Evolutionary conservation across 2,797 vertebrate species (phyloP), one percentile per base, ranked within the genome.

Genomic region (Atherinosoma microstoma): DNA sequence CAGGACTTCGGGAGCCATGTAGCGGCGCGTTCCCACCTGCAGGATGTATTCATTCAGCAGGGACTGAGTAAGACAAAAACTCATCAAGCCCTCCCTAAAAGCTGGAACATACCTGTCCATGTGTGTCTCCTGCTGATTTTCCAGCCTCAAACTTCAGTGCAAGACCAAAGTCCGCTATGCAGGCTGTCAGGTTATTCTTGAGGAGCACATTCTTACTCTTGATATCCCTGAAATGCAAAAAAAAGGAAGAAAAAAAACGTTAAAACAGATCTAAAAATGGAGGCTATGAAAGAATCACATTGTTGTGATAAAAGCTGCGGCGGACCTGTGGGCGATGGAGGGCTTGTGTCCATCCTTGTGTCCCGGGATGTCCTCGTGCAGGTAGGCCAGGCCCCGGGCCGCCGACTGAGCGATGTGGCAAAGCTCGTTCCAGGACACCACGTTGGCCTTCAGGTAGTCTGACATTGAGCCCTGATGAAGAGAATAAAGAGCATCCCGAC

Each of bases 171-270:
- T 99, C 98, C 57, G 97, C 98, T 54, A 99, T 94, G 81, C 97
- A 98, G 80, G 96, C 97, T 0, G 97, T 97, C 84, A 99, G 94
- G 79, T 98, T 97, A 47, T 81, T 97, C 94, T 99, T 99, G 93
- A 99, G 75, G 78, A 99, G 93, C 67, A 99, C 95, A 0, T 99
- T 99, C 95, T 99, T 99, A 89, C 96, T 99, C 93, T 99, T 99
- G 80, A 99, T 98, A 91, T 99, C 98, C 96, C 98, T 99, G 83
- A 73, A 59, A 72, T 6, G 40, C 40, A 45, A 45, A 38, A 24
- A 67, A 34, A 36, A 1, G 7, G 22, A 34, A 34, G 6, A 58
- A 30, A 4, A 7, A n/a, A n/a, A n/a, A n/a, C n/a, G n/a, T n/a
- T n/a, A n/a, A 0, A 7, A 60, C 35, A n/a, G 42, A 62, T 18